Percentiles rank a stretch among this genome's conserved stretches.
Evolutionary conservation across 2,797 vertebrate species (phyloP).

Genomic region (Sternarchorhynchus goeldii): DNA sequence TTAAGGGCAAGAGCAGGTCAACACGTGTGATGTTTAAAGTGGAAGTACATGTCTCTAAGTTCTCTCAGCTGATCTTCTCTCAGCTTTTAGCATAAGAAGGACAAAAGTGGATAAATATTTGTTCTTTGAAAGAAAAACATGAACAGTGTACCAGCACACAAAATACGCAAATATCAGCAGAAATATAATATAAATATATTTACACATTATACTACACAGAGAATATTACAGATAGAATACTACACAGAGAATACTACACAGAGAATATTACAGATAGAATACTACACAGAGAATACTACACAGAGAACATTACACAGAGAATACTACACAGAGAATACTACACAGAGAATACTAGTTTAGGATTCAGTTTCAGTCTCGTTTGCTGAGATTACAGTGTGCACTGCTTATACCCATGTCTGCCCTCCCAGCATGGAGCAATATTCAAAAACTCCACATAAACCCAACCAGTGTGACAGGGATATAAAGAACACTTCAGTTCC

Average conservation of each 20-base stretch:
- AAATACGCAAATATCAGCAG: background rate
- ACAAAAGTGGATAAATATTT: slow-evolving; percentile 20
- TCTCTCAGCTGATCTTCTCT: slow-evolving; percentile 24
- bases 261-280: too few relatives aligned
- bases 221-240: too few relatives aligned
- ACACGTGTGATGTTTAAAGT: slow-evolving; percentile 30
- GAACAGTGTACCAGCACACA: too few relatives aligned
- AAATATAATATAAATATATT: too few relatives aligned
- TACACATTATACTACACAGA: too few relatives aligned
- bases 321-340: too few relatives aligned
- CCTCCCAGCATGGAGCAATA: slow-evolving; percentile 27
- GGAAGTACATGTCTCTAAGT: slow-evolving; percentile 30
- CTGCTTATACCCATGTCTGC: background rate
- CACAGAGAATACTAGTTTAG: too few relatives aligned
- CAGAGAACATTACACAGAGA: too few relatives aligned
- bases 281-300: too few relatives aligned
- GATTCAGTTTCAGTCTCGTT: too few relatives aligned
- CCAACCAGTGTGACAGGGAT: slow-evolving; percentile 22
- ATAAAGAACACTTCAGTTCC: slow-evolving; percentile 16
- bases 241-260: too few relatives aligned
- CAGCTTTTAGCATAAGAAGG: background rate
- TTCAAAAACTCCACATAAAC: slow-evolving; percentile 37
- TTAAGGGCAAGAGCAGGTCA: background rate
- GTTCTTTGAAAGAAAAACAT: background rate
- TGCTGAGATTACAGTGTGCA: too few relatives aligned